Conservation (phyloP, 2,888 invertebrate species). For the Dromius quadrimaculatus region DNA sequence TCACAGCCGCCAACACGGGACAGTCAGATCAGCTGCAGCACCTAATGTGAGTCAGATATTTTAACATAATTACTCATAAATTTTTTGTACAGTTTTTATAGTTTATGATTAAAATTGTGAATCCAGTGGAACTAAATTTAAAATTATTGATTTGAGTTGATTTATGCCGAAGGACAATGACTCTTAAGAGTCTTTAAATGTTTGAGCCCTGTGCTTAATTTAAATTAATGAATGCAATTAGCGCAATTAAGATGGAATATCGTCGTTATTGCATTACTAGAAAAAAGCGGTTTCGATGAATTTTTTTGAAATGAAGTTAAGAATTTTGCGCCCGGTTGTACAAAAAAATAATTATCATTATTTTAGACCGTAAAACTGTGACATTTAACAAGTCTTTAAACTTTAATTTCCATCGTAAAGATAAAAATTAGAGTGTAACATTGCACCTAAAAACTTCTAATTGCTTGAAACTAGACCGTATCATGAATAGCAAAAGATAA, state of each 20-base stretch:
- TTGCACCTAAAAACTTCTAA: neutral
- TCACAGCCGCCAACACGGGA: constrained; percentile 47
- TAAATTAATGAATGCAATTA: too few species aligned
- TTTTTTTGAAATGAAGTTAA: too few species aligned
- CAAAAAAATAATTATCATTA: too few species aligned
- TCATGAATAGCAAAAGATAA: constrained; percentile 2
- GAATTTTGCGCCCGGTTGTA: too few species aligned
- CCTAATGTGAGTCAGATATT: constrained; percentile 49
- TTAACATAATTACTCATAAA: too few species aligned
- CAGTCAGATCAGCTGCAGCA: constrained; percentile 50
- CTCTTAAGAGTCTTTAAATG: neutral
- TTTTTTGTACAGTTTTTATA: too few species aligned
- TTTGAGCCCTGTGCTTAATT: neutral
- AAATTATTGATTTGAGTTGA: too few species aligned
- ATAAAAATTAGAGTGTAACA: neutral
- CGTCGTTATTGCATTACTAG: too few species aligned
- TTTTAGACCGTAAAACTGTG: neutral
- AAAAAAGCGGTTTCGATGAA: too few species aligned
- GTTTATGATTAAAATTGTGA: neutral
- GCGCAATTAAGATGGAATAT: too few species aligned
- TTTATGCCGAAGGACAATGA: neutral
- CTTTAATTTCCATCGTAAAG: neutral
- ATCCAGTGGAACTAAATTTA: too few species aligned
- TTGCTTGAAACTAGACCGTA: constrained; percentile 26
- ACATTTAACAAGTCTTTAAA: too few species aligned